Percentiles rank a stretch among this genome's conserved stretches.
These are phyloP conservation scores for Ptychodera flava DNA, from an alignment of 35 echinoderm and acorn worm species.

Conservation along the genomic window DNA sequence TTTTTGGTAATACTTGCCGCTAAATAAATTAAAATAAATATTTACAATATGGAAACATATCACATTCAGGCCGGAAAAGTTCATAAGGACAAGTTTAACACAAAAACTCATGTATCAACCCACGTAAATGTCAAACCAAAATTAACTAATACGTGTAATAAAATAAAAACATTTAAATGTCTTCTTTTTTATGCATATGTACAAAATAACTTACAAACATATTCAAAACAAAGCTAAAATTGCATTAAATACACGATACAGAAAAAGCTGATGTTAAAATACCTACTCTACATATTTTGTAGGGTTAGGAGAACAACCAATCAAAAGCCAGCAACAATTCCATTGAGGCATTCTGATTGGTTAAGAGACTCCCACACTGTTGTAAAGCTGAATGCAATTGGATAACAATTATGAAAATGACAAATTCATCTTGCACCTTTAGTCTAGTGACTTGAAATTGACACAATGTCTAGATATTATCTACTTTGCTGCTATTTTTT, in stretches of 20 bases:
- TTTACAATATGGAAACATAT: background rate
- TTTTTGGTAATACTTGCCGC: too few species aligned
- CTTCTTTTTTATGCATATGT: background rate
- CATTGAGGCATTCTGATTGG: background rate
- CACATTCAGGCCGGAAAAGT: background rate
- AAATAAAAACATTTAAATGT: background rate
- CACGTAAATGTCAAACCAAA: background rate
- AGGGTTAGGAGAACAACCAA: too few species aligned
- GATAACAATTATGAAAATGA: background rate
- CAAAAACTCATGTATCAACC: too few species aligned
- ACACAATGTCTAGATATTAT: background rate
- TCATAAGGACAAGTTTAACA: background rate
- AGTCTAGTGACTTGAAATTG: background rate
- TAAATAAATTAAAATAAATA: background rate
- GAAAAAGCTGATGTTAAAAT: background rate
- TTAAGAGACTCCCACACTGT: background rate
- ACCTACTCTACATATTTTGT: too few species aligned
- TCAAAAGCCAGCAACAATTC: background rate
- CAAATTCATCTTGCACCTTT: constrained; percentile 1
- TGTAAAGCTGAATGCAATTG: background rate
- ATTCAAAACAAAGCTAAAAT: background rate
- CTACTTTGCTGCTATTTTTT: background rate
- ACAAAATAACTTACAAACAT: constrained; percentile 2
- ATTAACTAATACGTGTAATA: background rate
- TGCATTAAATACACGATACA: too few species aligned